These are phyloP conservation scores for Proisotoma minuta DNA, from an alignment of 2,888 invertebrate species.

Conservation along the genomic window DNA sequence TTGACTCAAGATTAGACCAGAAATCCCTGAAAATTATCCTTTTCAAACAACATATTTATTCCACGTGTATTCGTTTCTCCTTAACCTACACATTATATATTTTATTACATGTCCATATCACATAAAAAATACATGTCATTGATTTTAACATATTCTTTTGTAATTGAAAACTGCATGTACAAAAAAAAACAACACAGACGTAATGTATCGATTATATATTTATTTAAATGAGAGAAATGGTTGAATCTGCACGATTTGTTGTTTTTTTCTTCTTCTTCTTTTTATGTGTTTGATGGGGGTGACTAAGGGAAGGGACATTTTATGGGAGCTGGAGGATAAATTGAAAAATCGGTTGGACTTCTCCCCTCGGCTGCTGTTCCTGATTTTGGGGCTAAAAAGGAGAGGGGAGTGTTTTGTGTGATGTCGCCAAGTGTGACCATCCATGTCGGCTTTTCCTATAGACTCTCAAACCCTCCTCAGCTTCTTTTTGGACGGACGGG, in stretches of 20 bases:
- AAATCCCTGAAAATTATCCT: background rate
- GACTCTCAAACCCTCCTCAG: background rate
- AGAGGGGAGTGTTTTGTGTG: background rate
- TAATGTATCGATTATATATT: no score
- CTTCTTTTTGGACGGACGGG: background rate
- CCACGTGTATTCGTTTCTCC: no score
- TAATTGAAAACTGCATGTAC: no score
- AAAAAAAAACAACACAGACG: no score
- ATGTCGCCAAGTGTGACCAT: constrained; percentile 11
- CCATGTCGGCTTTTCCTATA: background rate
- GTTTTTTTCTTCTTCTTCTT: background rate
- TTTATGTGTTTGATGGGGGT: background rate
- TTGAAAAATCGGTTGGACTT: background rate
- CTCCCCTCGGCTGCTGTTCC: background rate
- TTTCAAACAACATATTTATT: no score
- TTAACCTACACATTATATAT: no score
- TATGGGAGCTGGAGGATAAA: background rate
- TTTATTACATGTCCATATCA: no score
- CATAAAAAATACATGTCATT: no score
- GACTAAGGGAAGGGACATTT: background rate
- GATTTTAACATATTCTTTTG: no score
- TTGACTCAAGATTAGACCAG: background rate
- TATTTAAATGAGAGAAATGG: background rate
- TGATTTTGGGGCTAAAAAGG: background rate
- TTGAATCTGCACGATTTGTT: background rate